Evolutionary conservation across 2,797 vertebrate genomes (phyloP), one percentile per base, ranked within the genome.

Genomic region (Sebastes flavidus): DNA sequence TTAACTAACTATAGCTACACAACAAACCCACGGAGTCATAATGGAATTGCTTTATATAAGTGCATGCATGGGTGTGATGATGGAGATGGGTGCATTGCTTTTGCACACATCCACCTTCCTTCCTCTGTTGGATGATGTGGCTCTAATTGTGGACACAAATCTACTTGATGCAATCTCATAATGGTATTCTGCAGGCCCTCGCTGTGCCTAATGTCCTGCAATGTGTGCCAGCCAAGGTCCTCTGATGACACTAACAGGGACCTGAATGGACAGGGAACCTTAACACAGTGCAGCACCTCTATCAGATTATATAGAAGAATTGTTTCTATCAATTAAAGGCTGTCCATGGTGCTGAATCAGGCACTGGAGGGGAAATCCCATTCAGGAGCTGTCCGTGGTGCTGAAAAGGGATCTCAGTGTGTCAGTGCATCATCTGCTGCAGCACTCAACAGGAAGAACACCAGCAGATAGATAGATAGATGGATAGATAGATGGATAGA

Each of bases 1-100:
- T 88, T 81, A 89, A 90, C 79, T 29, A 68, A 72, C 60, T 63
- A 38, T 38, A 20, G 61, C 65, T 46, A n/a, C 8, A 70, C 36
- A 81, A 30, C 25, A 63, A 59, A 12, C 56, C 38, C 77, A 52
- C 22, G 2, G 7, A 80, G 14, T 79, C 30, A n/a, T 14, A 30
- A 25, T 12, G 9, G 27, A 13, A 68, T 55, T 34, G 34, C 8
- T 46, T 80, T 60, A 29, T 46, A 27, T 7, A 42, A 42, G 38
- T 42, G 38, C 9, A 6, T 3, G 32, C 49, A 27, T n/a, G 49
- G 25, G 24, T 77, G 55, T 72, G 34, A 52, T n/a, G 42, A 65
- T 30, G 60, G 27, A 38, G 27, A 65, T 4, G 11, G 25, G 4
- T 49, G 25, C 30, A 16, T 29, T 69, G 22, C 30, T 61, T 62